These are phyloP conservation scores for Meteorus cinctellus DNA, from an alignment of 2,888 invertebrate species.

Conservation along the genomic window DNA sequence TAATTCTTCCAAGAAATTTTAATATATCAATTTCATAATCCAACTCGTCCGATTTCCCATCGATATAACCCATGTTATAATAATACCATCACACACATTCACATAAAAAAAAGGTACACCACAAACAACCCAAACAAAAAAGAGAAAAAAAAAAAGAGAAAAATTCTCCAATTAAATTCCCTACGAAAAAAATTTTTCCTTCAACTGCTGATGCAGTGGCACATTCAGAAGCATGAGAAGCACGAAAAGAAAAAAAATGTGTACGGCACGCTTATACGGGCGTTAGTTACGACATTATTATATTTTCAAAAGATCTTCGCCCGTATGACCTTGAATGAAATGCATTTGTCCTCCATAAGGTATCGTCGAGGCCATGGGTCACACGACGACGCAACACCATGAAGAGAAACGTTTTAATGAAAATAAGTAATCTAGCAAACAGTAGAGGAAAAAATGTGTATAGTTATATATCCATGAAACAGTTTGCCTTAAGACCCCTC, in stretches of 20 bases:
- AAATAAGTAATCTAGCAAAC: conserved; percentile 70
- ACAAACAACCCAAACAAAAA: not conserved
- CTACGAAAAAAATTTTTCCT: not conserved
- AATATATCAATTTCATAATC: not conserved
- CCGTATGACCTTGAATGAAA: conserved; percentile 9
- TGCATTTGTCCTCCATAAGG: not conserved
- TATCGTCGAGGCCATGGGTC: not conserved
- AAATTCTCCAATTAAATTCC: not conserved
- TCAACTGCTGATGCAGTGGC: not conserved
- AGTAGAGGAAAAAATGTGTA: conserved; percentile 45
- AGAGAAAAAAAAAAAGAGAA: not conserved
- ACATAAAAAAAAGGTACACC: not conserved
- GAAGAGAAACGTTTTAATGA: conserved; percentile 65
- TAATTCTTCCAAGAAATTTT: not conserved
- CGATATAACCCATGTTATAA: not conserved
- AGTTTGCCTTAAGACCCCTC: conserved; percentile 58
- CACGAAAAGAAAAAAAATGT: not conserved
- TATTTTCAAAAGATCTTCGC: not conserved
- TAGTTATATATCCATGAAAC: not conserved
- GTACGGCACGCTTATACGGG: not conserved
- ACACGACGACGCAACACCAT: conserved; percentile 51
- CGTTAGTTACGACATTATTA: not conserved
- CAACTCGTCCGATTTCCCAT: not conserved
- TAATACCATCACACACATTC: not conserved
- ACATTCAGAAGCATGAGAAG: conserved; percentile 5